A percentile compares a stretch with the other conserved stretches of the same genome.
These are phyloP conservation scores for Brachyopa scutellaris DNA, from an alignment of 2,888 invertebrate species.

Conservation along the genomic window DNA sequence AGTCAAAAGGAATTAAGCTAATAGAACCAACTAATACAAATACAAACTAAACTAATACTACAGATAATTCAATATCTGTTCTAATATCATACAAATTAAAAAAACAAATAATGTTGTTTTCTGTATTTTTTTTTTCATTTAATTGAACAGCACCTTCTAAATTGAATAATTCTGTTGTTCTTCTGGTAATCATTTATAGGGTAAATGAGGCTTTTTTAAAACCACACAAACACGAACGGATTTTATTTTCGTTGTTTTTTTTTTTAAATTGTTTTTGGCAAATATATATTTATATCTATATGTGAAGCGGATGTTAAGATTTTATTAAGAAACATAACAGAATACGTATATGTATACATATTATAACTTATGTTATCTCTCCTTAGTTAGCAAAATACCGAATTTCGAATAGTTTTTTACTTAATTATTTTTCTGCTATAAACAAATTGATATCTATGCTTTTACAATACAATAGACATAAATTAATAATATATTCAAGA, in stretches of 20 bases:
- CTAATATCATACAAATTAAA: constrained; percentile 22
- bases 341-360: constrained; percentile 26
- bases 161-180: constrained; percentile 42
- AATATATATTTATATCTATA: constrained; percentile 20
- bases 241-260: constrained; percentile 17
- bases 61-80: not conserved
- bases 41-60: constrained; percentile 19
- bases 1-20: constrained; percentile 51
- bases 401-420: constrained; percentile 61
- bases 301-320: constrained; percentile 32
- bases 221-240: constrained; percentile 35
- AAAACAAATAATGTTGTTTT: not conserved
- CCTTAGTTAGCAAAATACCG: constrained; percentile 72
- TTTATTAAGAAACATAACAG: constrained; percentile 52
- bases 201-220: constrained; percentile 62
- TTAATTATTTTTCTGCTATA: constrained; percentile 57
- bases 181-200: constrained; percentile 47
- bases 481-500: constrained; percentile 66
- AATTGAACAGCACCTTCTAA: constrained; percentile 5
- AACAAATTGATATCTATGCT: constrained; percentile 32
- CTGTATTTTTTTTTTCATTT: constrained; percentile 11
- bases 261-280: constrained; percentile 51
- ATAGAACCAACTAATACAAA: constrained; percentile 47
- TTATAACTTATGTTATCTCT: constrained; percentile 61
- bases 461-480: constrained; percentile 54